phyloP scores from a whole-genome alignment of 2,888 invertebrate species.

The Hyposoter dolosus region DNA sequence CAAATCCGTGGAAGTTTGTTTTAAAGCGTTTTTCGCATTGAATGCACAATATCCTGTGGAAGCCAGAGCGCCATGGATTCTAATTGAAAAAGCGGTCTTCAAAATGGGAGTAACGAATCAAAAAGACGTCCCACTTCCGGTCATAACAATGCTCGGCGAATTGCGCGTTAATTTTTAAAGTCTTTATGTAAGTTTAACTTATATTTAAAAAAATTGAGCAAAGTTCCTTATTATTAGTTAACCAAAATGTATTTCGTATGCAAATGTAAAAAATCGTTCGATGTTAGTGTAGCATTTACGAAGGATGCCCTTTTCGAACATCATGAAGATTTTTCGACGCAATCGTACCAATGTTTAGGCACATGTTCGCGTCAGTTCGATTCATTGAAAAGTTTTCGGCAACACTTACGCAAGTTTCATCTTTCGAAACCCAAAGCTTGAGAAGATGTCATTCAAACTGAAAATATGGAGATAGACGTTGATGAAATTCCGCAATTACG shows the following conservation, averaged over 20 bases:
- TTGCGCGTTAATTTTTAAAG: background rate
- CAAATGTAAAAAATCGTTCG: constrained; percentile 6
- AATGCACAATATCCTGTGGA: constrained; percentile 18
- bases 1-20: constrained; percentile 36
- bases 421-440: background rate
- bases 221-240: background rate
- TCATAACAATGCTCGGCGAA: constrained; percentile 14
- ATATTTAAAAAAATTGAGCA: background rate
- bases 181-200: background rate
- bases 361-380: constrained; percentile 6
- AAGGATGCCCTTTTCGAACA: constrained; percentile 12
- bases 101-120: background rate
- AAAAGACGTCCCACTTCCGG: constrained; percentile 6
- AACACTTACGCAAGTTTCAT: background rate
- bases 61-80: constrained; percentile 9
- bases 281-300: constrained; percentile 11
- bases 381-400: constrained; percentile 6
- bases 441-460: background rate
- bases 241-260: constrained; percentile 8
- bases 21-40: constrained; percentile 34
- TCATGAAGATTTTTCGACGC: background rate
- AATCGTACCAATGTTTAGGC: constrained; percentile 14
- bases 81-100: constrained; percentile 8
- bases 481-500: background rate
- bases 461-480: constrained; percentile 1